phyloP scores from a whole-genome alignment of 2,888 invertebrate genomes.

The Cepaea hortensis region DNA sequence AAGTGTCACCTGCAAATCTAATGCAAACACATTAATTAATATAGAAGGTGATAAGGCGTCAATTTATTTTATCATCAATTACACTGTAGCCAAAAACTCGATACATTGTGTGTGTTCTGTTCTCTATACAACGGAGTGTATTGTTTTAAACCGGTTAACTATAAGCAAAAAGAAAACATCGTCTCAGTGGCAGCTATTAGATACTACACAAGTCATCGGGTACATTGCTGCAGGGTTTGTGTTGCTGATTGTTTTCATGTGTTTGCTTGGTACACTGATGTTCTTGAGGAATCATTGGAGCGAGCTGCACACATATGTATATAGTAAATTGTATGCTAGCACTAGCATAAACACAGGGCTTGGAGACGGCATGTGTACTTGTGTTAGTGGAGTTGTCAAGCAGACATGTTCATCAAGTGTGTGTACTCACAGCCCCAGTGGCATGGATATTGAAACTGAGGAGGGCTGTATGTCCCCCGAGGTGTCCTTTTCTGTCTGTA shows the following conservation, averaged over 20 bases:
- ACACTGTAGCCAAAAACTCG: background rate
- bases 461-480: background rate
- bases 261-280: background rate
- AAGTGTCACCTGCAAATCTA: background rate
- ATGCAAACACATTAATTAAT: no score
- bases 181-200: background rate
- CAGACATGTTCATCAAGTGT: no score
- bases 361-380: background rate
- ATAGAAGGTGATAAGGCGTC: no score
- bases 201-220: background rate
- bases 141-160: no score
- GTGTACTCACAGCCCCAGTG: background rate
- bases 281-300: background rate
- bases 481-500: no score
- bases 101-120: background rate
- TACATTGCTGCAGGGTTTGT: background rate
- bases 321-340: background rate
- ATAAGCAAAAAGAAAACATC: background rate
- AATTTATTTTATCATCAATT: background rate
- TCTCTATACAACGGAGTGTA: background rate
- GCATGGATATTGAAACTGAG: background rate
- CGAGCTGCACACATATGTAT: background rate
- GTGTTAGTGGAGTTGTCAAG: background rate
- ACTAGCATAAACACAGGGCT: background rate
- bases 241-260: background rate